Evolutionary conservation across 2,113 vertebrate genomes (phyloP).

Genomic region (Salvelinus namaycush): DNA sequence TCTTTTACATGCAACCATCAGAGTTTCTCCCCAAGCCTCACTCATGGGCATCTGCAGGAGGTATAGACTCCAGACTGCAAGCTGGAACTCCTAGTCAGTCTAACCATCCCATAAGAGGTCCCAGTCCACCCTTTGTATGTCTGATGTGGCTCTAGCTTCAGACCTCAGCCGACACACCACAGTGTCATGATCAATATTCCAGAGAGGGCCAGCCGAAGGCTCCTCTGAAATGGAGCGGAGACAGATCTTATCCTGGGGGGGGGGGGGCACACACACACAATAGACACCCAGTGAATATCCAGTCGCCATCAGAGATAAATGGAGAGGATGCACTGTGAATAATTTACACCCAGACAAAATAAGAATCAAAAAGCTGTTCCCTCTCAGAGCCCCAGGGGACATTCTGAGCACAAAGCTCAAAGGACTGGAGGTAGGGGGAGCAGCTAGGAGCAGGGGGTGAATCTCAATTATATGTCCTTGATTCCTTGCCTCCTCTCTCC

Average conservation of each 20-base stretch:
- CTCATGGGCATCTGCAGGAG: background rate
- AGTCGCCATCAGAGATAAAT: conserved; percentile 64
- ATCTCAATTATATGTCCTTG: too few relatives aligned
- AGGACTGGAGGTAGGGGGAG: conserved; percentile 18
- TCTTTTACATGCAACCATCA: background rate
- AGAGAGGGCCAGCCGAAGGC: conserved; percentile 53
- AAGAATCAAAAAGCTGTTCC: conserved; percentile 62
- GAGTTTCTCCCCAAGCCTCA: background rate
- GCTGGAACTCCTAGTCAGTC: conserved; percentile 21
- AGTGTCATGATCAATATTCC: conserved; percentile 69
- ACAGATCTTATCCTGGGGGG: conserved; percentile 61
- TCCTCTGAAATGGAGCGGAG: conserved; percentile 58
- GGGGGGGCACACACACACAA: too few relatives aligned
- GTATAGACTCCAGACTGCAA: conserved; percentile 26
- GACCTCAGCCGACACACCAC: conserved; percentile 31
- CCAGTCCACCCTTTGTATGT: conserved; percentile 8
- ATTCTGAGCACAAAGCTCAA: conserved; percentile 49
- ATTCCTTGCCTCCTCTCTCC: too few relatives aligned
- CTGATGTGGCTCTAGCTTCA: conserved; percentile 32
- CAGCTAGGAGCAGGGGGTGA: too few relatives aligned
- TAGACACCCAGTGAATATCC: conserved; percentile 53
- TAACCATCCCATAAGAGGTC: conserved; percentile 13
- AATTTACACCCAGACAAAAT: conserved; percentile 72
- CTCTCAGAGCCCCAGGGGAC: conserved; percentile 41
- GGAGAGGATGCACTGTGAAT: conserved; percentile 64